phyloP scores from a whole-genome alignment of 2,888 invertebrate genomes.

The Andrena bicolor region DNA sequence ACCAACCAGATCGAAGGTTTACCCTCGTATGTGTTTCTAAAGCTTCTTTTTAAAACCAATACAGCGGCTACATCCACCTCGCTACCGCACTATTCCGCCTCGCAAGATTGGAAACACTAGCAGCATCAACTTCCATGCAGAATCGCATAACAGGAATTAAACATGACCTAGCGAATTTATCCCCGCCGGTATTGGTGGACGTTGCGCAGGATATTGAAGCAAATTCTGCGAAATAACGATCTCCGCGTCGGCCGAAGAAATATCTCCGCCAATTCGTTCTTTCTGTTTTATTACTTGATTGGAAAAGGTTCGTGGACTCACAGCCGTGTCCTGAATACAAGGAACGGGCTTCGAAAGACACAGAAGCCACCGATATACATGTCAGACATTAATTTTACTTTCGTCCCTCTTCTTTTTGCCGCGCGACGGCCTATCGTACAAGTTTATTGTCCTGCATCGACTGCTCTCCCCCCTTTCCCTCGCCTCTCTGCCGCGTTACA shows the following conservation, averaged over 20 bases:
- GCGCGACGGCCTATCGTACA: constrained; percentile 37
- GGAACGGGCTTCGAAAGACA: constrained; percentile 31
- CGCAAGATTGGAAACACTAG: neutral
- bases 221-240: constrained; percentile 58
- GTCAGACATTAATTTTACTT: constrained; percentile 53
- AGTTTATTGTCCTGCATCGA: constrained; percentile 58
- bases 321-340: constrained; percentile 39
- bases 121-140: neutral
- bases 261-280: constrained; percentile 46
- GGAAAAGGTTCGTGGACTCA: constrained; percentile 46
- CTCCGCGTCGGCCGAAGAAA: constrained; percentile 44
- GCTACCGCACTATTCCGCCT: neutral
- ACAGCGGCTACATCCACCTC: neutral
- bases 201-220: constrained; percentile 35
- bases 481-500: neutral
- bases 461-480: constrained; percentile 23
- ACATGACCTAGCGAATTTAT: neutral
- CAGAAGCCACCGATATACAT: constrained; percentile 40
- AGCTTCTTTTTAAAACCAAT: neutral
- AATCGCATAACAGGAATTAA: neutral
- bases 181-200: neutral
- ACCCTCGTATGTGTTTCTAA: neutral
- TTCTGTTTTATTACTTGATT: constrained; percentile 55
- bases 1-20: constrained; percentile 13
- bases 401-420: constrained; percentile 35